Conservation (phyloP, 2,888 invertebrate species). For the Rapana venosa region DNA sequence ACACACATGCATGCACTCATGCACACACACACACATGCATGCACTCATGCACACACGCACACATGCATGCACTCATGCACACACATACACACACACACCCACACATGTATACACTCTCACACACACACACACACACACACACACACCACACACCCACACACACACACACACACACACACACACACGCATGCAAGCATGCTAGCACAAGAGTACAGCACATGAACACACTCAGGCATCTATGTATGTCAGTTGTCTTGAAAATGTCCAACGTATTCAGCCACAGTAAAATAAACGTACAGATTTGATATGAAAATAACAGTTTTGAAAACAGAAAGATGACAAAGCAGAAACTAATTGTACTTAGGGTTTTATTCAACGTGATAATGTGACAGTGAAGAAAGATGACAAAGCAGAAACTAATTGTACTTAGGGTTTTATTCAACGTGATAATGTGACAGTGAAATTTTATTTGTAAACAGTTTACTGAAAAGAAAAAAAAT, state of each 20-base stretch:
- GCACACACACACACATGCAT: not conserved
- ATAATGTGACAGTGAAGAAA: no score
- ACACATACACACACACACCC: not conserved
- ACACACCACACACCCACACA: not conserved
- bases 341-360: no score
- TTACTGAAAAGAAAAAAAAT: no score
- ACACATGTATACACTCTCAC: not conserved
- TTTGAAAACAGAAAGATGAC: no score
- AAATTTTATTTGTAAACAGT: no score
- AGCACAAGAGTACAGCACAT: not conserved
- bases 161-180: not conserved
- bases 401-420: no score
- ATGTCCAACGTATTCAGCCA: not conserved
- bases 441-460: no score
- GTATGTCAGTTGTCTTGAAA: not conserved
- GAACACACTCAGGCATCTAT: not conserved
- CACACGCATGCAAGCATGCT: not conserved
- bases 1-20: not conserved
- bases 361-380: no score
- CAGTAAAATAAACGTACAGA: not conserved
- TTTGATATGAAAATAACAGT: no score
- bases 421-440: no score
- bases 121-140: not conserved
- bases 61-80: not conserved
- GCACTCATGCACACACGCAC: not conserved